Conservation (phyloP, 2,797 vertebrate species). For the Streptopelia turtur region DNA sequence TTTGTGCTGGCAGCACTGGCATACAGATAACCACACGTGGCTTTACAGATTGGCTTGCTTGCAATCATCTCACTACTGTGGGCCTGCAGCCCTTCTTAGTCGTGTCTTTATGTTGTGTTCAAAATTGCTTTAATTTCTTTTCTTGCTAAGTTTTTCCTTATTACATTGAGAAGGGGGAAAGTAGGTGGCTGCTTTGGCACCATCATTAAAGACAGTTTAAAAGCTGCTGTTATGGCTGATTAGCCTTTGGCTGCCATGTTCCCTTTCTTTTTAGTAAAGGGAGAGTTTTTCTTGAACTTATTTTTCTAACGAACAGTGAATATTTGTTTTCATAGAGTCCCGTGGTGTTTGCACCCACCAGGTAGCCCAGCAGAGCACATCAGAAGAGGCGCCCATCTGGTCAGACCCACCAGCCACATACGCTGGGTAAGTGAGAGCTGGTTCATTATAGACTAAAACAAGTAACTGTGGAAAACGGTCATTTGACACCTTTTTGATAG, state of each 20-base stretch:
- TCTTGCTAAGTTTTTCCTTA: neutral
- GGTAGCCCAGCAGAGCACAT: rapidly evolving
- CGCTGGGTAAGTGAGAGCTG: neutral
- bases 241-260: neutral
- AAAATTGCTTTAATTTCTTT: neutral
- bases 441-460: neutral
- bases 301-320: neutral
- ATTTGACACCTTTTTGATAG: neutral
- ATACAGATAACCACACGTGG: conserved; percentile 17
- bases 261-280: neutral
- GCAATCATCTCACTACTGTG: conserved; percentile 14
- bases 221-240: neutral
- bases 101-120: neutral
- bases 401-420: neutral
- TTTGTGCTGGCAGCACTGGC: conserved; percentile 25
- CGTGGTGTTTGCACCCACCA: neutral
- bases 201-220: neutral
- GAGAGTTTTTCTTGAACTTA: neutral
- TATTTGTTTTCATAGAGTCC: neutral
- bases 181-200: neutral
- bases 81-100: neutral
- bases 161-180: neutral
- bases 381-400: rapidly evolving
- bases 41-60: conserved; percentile 55
- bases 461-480: neutral